Conservation (phyloP, 2,888 invertebrate species). For the Melinaea marsaeus region DNA sequence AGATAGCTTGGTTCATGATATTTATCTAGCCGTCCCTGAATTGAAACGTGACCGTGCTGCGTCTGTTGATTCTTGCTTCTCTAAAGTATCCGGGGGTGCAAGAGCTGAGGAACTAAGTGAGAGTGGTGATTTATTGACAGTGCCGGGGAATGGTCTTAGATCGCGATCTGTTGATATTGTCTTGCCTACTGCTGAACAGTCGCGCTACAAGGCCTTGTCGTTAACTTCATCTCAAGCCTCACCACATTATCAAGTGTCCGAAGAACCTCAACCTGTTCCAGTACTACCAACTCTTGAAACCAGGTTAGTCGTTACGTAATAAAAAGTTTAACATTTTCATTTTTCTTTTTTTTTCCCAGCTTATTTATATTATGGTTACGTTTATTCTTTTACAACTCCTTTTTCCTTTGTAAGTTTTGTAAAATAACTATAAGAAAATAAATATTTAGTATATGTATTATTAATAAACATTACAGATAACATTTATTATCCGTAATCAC, state of each 20-base stretch:
- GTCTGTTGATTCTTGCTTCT: conserved; percentile 92
- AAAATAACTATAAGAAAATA: background rate
- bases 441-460: background rate
- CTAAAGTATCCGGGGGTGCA: conserved; percentile 84
- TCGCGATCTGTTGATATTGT: conserved; percentile 93
- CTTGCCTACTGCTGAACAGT: conserved; percentile 89
- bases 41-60: conserved; percentile 90
- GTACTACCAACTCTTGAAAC: conserved; percentile 43
- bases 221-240: conserved; percentile 77
- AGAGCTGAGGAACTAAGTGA: conserved; percentile 85
- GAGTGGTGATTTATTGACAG: conserved; percentile 79
- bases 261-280: conserved; percentile 38
- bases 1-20: conserved; percentile 80
- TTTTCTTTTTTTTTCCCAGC: conserved; percentile 36
- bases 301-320: conserved; percentile 53
- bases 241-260: conserved; percentile 42
- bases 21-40: conserved; percentile 89
- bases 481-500: too few species aligned
- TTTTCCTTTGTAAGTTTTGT: background rate
- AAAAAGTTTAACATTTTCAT: conserved; percentile 30
- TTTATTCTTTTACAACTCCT: conserved; percentile 11
- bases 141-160: conserved; percentile 84
- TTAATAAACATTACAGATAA: too few species aligned
- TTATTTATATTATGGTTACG: conserved; percentile 19
- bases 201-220: conserved; percentile 89